These are phyloP conservation scores for Sitodiplosis mosellana DNA, from an alignment of 1,140 invertebrate species.

Conservation along the genomic window DNA sequence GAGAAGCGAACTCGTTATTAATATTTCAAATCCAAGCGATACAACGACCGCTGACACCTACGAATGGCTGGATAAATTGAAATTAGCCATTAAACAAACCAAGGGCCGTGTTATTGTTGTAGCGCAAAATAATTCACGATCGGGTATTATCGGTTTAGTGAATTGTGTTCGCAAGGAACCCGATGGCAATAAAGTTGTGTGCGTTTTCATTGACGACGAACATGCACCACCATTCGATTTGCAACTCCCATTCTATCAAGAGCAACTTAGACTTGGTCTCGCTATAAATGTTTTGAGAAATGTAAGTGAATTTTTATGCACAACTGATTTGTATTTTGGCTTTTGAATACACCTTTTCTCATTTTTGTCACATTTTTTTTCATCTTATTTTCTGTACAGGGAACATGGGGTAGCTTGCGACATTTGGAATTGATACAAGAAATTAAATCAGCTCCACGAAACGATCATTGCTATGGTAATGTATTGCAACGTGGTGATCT, in stretches of 20 bases:
- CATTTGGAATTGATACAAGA: constrained; percentile 35
- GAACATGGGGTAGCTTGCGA: constrained; percentile 64
- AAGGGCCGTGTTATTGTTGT: constrained; percentile 28
- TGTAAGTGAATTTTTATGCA: constrained; percentile 21
- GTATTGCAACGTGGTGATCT: constrained; percentile 64
- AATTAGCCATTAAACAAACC: constrained; percentile 33
- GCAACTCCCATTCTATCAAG: constrained; percentile 38
- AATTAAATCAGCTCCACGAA: constrained; percentile 15
- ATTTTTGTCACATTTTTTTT: not conserved
- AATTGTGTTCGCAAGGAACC: constrained; percentile 55
- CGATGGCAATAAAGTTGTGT: constrained; percentile 38
- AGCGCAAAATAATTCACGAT: constrained; percentile 37
- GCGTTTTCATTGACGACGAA: constrained; percentile 42
- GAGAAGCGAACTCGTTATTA: constrained; percentile 11
- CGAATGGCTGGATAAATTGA: constrained; percentile 31
- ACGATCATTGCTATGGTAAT: constrained; percentile 57
- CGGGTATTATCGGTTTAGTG: constrained; percentile 65
- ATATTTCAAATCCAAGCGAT: too few relatives aligned
- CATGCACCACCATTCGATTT: constrained; percentile 43
- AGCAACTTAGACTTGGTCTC: constrained; percentile 50
- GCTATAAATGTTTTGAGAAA: constrained; percentile 58
- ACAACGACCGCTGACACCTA: constrained; percentile 20
- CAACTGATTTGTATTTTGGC: constrained; percentile 6
- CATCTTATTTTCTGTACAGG: constrained; percentile 21
- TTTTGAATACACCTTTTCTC: constrained; percentile 1